A percentile compares a stretch with the other conserved stretches of the same genome.
phyloP scores from a whole-genome alignment of 2,113 vertebrate species.

The Mormyrus iriodes region DNA sequence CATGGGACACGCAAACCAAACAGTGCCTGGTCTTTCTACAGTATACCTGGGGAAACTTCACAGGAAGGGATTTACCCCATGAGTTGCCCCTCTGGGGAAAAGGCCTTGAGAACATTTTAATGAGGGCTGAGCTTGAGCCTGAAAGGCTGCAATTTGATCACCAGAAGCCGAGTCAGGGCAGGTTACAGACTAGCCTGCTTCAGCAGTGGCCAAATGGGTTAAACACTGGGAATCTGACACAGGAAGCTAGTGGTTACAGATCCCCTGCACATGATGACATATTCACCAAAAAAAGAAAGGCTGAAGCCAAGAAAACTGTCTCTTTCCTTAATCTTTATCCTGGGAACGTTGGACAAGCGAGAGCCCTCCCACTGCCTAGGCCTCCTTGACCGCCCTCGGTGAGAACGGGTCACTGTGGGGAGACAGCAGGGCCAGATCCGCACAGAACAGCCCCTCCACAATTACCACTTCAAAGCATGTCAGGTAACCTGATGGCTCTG shows the following conservation, averaged over 20 bases:
- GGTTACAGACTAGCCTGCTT: slow-evolving; percentile 65
- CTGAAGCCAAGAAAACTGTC: not conserved
- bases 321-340: not conserved
- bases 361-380: not conserved
- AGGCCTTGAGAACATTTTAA: slow-evolving; percentile 68
- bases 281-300: not conserved
- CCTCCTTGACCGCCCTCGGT: slow-evolving; percentile 29
- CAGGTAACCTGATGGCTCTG: slow-evolving; percentile 60
- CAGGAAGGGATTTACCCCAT: slow-evolving; percentile 51
- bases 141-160: slow-evolving; percentile 62
- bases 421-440: slow-evolving; percentile 46
- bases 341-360: not conserved
- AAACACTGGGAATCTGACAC: slow-evolving; percentile 51
- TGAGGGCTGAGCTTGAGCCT: slow-evolving; percentile 61
- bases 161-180: slow-evolving; percentile 56
- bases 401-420: slow-evolving; percentile 42
- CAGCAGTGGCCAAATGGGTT: slow-evolving; percentile 67
- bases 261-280: not conserved
- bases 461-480: slow-evolving; percentile 66
- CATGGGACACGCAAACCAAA: slow-evolving; percentile 49
- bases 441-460: slow-evolving; percentile 57
- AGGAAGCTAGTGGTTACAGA: slow-evolving; percentile 16
- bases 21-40: slow-evolving; percentile 56
- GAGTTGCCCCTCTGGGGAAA: slow-evolving; percentile 60
- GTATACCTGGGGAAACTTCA: slow-evolving; percentile 63